phyloP scores from a whole-genome alignment of 2,888 invertebrate species.

The Limenitis arthemis region DNA sequence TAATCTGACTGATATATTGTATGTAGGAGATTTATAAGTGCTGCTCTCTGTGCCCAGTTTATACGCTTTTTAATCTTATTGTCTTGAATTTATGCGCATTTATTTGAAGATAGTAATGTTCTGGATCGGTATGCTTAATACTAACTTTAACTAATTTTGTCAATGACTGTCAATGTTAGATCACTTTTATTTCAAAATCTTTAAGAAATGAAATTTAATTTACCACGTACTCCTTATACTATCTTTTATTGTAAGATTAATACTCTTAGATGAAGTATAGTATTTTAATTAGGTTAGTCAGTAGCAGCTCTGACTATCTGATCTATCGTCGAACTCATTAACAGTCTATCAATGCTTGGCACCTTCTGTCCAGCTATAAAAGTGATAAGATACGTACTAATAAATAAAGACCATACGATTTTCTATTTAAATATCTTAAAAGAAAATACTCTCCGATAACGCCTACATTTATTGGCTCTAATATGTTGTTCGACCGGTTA shows the following conservation, averaged over 20 bases:
- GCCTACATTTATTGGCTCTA: constrained; percentile 33
- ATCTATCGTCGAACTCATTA: constrained; percentile 33
- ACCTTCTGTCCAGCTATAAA: constrained; percentile 36
- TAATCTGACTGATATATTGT: constrained; percentile 36
- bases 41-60: constrained; percentile 6
- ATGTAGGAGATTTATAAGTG: constrained; percentile 18
- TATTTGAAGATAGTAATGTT: neutral
- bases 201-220: too few species aligned
- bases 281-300: constrained; percentile 13
- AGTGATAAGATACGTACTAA: constrained; percentile 32
- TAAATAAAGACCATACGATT: constrained; percentile 45
- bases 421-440: constrained; percentile 46
- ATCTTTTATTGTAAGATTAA: too few species aligned
- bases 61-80: constrained; percentile 1
- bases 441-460: constrained; percentile 43
- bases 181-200: too few species aligned
- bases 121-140: too few species aligned
- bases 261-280: too few species aligned
- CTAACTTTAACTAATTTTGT: too few species aligned
- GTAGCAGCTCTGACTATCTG: constrained; percentile 32
- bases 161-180: too few species aligned
- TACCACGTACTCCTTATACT: too few species aligned
- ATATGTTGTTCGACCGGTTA: constrained; percentile 35
- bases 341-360: constrained; percentile 37
- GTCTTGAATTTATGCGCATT: neutral